Evolutionary conservation across 2,113 vertebrate species (phyloP), one percentile per base, ranked within the genome.

Genomic region (Amphiprion ocellaris): DNA sequence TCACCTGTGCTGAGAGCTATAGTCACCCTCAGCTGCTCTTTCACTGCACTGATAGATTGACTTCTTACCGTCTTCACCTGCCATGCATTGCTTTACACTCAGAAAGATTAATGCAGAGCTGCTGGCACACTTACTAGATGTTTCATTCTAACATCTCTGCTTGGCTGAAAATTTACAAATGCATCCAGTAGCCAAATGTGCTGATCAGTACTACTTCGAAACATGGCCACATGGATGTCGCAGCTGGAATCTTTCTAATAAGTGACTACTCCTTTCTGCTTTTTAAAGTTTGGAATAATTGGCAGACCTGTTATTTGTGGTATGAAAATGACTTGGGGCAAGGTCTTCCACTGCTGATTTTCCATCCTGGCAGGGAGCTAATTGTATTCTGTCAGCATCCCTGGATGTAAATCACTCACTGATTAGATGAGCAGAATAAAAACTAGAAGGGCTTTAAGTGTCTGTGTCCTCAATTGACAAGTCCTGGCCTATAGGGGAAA

Each of bases 311-410:
- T 65, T 64, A 62, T 65, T 68, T 68, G 50, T 58, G 17, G 24
- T 59, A 4, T 61, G n/a, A 63, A 76, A 69, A 72, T 47, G 66
- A 65, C 55, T 77, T 2, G 2, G 78, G 58, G 61, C 75, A 54
- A 75, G 62, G 76, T 65, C 41, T 59, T 47, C 23, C 15, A 23
- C 54, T 53, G 69, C 60, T 69, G 76, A 63, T 39, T 70, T 73
- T 79, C 53, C 47, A 5, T 62, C 66, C 59, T 66, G 28, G 81
- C 75, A 78, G 83, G 83, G 54, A 72, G 75, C 75, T 87, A 81
- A 86, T 87, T 86, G 77, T 80, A 69, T 86, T 84, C 87, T 26
- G 47, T 77, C 71, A 55, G 77, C 56, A 17, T 75, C 69, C 39
- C 63, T 12, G 58, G 37, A 52, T 74, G 75, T 74, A 81, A 87